Conservation (phyloP, 2,797 vertebrate species). For the Champsocephalus gunnari region DNA sequence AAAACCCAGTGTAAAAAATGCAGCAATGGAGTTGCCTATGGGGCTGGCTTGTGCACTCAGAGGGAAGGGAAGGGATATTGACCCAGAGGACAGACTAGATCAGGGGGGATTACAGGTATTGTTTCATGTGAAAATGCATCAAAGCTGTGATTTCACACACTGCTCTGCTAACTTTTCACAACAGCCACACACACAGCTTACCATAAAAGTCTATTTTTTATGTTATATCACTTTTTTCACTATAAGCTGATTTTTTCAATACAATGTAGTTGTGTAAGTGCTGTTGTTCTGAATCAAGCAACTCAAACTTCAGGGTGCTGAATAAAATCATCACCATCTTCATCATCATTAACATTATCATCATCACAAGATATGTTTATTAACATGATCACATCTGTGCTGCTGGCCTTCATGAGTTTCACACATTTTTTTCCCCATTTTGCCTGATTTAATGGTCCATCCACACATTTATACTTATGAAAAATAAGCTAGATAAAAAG, state of each 20-base stretch:
- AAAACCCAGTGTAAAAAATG: slow-evolving; percentile 12
- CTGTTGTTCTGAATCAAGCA: slow-evolving; percentile 9
- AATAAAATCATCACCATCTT: not conserved
- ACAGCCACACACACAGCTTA: slow-evolving; percentile 14
- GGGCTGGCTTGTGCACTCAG: slow-evolving; percentile 5
- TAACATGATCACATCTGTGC: slow-evolving; percentile 31
- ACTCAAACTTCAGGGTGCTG: slow-evolving; percentile 12
- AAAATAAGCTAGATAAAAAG: not conserved
- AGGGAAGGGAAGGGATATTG: slow-evolving; percentile 13
- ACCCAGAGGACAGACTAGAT: slow-evolving; percentile 7
- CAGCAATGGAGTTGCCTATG: not conserved
- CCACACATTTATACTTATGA: not conserved
- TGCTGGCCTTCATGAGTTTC: not conserved
- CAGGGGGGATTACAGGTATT: slow-evolving; percentile 37
- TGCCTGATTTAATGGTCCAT: slow-evolving; percentile 26
- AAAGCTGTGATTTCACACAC: slow-evolving; percentile 22
- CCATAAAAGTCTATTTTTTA: not conserved
- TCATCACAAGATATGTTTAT: slow-evolving; percentile 3
- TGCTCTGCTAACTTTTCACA: slow-evolving; percentile 2
- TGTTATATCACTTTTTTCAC: slow-evolving; percentile 15
- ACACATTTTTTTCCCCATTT: slow-evolving; percentile 13
- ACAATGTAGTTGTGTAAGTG: not conserved
- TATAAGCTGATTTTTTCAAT: slow-evolving; percentile 14
- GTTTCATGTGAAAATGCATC: slow-evolving; percentile 32
- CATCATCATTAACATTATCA: too few relatives aligned